These are phyloP conservation scores for Drosophila neutralis DNA, from an alignment of 2,888 invertebrate genomes.

Conservation along the genomic window DNA sequence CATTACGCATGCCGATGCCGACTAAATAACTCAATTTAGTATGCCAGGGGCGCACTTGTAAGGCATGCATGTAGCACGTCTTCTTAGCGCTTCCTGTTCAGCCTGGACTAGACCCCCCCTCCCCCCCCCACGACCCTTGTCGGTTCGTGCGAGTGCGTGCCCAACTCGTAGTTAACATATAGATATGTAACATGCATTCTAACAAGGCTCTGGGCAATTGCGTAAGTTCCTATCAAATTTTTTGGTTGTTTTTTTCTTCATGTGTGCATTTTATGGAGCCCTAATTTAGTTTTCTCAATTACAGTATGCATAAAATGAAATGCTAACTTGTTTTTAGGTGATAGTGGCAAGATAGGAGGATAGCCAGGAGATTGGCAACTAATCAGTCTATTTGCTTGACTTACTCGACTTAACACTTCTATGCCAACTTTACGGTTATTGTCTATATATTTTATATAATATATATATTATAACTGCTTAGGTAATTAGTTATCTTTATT, in stretches of 20 bases:
- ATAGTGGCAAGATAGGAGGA: background rate
- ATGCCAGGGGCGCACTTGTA: constrained; percentile 61
- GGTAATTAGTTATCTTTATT: background rate
- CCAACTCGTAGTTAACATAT: background rate
- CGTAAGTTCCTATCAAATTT: background rate
- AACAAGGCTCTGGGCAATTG: constrained; percentile 1
- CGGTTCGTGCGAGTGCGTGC: constrained; percentile 3
- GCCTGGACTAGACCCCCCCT: constrained; percentile 4
- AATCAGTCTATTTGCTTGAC: background rate
- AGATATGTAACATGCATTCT: background rate
- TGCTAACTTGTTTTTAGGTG: background rate
- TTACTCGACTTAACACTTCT: background rate
- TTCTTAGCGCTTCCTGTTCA: constrained; percentile 40
- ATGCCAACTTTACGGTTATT: background rate
- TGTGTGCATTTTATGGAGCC: background rate
- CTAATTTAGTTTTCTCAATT: background rate
- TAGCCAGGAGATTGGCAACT: background rate
- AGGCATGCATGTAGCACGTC: constrained; percentile 63
- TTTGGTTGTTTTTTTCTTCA: background rate
- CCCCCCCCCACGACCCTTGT: background rate
- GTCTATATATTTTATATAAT: background rate
- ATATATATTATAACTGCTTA: background rate
- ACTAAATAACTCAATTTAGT: constrained; percentile 64
- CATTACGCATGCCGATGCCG: constrained; percentile 62
- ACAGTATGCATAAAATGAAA: background rate